Percentiles rank a stretch among this genome's conserved stretches.
Conservation (phyloP, 2,888 invertebrate species). For the Cataglyphis rosenhaueri region DNA sequence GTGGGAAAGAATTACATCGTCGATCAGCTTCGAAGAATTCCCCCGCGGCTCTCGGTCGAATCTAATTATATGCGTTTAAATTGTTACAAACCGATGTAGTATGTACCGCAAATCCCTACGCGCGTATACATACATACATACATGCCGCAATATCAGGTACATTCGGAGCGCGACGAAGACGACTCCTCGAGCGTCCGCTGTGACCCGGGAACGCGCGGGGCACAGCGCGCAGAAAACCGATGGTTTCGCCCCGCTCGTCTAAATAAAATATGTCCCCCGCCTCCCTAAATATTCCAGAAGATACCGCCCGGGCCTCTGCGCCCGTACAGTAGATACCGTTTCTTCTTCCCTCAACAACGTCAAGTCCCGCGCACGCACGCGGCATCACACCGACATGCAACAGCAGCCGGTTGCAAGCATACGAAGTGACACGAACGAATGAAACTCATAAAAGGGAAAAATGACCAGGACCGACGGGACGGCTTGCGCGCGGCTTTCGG, state of each 20-base stretch:
- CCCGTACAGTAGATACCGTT: conserved; percentile 11
- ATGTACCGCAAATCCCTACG: conserved; percentile 30
- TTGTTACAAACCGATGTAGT: conserved; percentile 5
- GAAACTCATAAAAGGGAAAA: conserved; percentile 84
- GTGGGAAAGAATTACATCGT: not conserved
- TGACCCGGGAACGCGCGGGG: conserved; percentile 57
- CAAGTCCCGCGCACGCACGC: conserved; percentile 33
- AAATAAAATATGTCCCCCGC: conserved; percentile 80
- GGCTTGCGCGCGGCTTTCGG: conserved; percentile 70
- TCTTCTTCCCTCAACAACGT: conserved; percentile 39
- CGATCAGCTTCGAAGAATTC: conserved; percentile 28
- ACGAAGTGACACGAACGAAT: conserved; percentile 82
- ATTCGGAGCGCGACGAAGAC: not conserved
- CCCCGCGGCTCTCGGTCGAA: not conserved
- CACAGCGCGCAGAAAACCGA: conserved; percentile 63
- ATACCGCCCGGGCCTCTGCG: conserved; percentile 55
- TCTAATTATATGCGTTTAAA: conserved; percentile 31
- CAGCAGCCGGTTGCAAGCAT: conserved; percentile 60
- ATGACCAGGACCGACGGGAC: conserved; percentile 81
- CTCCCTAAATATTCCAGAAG: conserved; percentile 81
- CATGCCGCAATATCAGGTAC: not conserved
- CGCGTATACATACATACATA: not conserved
- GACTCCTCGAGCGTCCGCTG: conserved; percentile 42
- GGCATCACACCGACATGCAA: conserved; percentile 38
- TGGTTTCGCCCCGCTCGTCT: conserved; percentile 65